phyloP scores from a whole-genome alignment of 2,113 vertebrate species.

The Corvus cornix region DNA sequence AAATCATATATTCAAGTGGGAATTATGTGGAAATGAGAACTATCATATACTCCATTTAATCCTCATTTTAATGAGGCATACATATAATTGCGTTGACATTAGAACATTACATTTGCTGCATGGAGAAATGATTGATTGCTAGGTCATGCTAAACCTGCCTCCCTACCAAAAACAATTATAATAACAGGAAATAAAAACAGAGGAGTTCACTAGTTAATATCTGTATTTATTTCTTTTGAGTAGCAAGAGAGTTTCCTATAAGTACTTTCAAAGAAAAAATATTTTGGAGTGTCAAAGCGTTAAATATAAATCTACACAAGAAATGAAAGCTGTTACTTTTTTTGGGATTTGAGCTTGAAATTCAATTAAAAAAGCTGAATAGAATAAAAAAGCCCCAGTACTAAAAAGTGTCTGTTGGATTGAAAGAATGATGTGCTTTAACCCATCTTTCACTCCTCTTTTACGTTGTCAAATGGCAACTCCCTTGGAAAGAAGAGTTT shows the following conservation, averaged over 20 bases:
- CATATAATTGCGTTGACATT: slow-evolving; percentile 1
- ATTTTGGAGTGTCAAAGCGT: not conserved
- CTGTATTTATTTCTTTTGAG: not conserved
- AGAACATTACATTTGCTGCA: not conserved
- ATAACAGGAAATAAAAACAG: not conserved
- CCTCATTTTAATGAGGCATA: slow-evolving; percentile 18
- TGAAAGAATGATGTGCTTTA: not conserved
- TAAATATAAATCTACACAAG: not conserved
- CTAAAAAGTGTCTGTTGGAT: not conserved
- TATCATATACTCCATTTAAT: slow-evolving; percentile 34
- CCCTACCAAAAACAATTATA: not conserved
- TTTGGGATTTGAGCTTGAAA: not conserved
- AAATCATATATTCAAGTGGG: not conserved
- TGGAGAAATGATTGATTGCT: not conserved
- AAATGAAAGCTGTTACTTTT: not conserved
- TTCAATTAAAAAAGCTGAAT: not conserved
- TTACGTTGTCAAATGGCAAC: not conserved
- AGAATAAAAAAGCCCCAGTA: accelerated
- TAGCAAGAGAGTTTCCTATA: not conserved
- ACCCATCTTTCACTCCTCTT: not conserved
- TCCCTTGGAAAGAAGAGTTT: not conserved
- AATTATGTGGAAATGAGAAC: slow-evolving; percentile 33
- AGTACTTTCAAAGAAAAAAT: not conserved
- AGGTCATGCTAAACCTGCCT: not conserved
- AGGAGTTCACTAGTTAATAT: not conserved